Evolutionary conservation across 2,113 vertebrate species (phyloP), one percentile per base, ranked within the genome.

Genomic region (Aleadryas rufinucha): DNA sequence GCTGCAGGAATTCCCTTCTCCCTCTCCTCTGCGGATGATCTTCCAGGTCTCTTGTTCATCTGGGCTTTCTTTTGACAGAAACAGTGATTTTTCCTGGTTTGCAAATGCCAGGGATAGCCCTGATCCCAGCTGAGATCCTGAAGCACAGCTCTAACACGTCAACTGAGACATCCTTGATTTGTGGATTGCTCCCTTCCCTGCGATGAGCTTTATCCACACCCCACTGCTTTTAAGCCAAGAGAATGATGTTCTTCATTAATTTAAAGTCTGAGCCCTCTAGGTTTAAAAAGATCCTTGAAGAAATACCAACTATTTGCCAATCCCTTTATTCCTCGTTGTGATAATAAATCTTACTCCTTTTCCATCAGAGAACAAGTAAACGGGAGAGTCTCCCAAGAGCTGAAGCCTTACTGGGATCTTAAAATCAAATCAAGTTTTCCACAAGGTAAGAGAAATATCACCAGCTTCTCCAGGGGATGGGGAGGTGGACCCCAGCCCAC

Each of bases 391-490:
- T 52, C 63, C 14, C 0, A 0, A 44, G 30, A 96, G 33, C 72
- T 0, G 0, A 86, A 89, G 49, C 19, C 20, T 83, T 68, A 11
- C 16, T 39, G 41, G 20, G 11, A 45, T 47, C 76, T 83, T 76
- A 28, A 85, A 85, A 78, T n/a, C 21, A 82, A 76, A 65, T 41
- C 0, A 37, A 53, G n/a, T 68, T 66, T 30, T 80, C 45, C 52
- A 42, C 20, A 22, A 59, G 17, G 39, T 31, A 79, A 35, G 26
- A 61, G 45, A 84, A 75, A 27, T 50, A n/a, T 17, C 49, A 31
- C 12, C 0, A 0, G 23, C 14, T 78, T 49, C 22, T 61, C 65
- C 56, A 22, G 42, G 8, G 31, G 13, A 59, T 30, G 28, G 26
- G 53, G 19, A 78, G 45, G 17, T 61, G 60, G 24, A 30, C 10